Percentiles rank a stretch among this genome's conserved stretches.
Evolutionary conservation across 2,888 invertebrate species (phyloP).

Genomic region (Drosophila demipolita): DNA sequence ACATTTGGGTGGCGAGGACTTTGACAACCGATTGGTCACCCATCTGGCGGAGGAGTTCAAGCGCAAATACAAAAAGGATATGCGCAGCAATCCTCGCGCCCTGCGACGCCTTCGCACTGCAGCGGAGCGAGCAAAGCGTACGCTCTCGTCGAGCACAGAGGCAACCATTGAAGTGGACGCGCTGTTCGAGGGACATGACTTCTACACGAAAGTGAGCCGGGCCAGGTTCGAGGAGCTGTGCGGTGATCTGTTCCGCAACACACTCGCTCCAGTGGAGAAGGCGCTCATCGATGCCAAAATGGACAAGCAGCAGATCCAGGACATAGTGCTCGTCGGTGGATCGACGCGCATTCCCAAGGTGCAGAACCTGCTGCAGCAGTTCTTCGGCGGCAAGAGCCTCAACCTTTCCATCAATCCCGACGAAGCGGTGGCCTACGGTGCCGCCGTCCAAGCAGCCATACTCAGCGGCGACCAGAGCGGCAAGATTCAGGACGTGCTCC

Average conservation of each 20-base stretch:
- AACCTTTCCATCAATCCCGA: slow-evolving; percentile 31
- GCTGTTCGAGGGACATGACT: slow-evolving; percentile 29
- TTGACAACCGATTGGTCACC: slow-evolving; percentile 23
- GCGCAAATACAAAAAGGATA: slow-evolving; percentile 11
- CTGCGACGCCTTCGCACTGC: slow-evolving; percentile 2
- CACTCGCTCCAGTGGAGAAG: slow-evolving; percentile 28
- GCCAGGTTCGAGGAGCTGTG: neutral
- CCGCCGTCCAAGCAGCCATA: slow-evolving; percentile 33
- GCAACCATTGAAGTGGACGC: slow-evolving; percentile 30
- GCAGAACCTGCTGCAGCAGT: slow-evolving; percentile 28
- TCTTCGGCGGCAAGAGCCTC: slow-evolving; percentile 30
- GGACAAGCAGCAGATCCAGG: slow-evolving; percentile 32
- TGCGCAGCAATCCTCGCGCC: neutral
- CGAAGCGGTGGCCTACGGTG: slow-evolving; percentile 32
- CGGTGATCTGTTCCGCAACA: slow-evolving; percentile 24
- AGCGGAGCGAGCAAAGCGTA: slow-evolving; percentile 31
- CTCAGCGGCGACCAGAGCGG: slow-evolving; percentile 32
- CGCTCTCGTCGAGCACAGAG: slow-evolving; percentile 28
- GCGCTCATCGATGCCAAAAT: slow-evolving; percentile 29
- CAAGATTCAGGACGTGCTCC: slow-evolving; percentile 31
- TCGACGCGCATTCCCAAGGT: slow-evolving; percentile 34
- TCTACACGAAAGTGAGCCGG: slow-evolving; percentile 14
- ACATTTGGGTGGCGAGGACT: slow-evolving; percentile 34
- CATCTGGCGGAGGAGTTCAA: slow-evolving; percentile 29
- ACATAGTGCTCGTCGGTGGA: slow-evolving; percentile 31